These are phyloP conservation scores for Procavia capensis DNA, from an alignment of 2,113 vertebrate species.

Conservation along the genomic window DNA sequence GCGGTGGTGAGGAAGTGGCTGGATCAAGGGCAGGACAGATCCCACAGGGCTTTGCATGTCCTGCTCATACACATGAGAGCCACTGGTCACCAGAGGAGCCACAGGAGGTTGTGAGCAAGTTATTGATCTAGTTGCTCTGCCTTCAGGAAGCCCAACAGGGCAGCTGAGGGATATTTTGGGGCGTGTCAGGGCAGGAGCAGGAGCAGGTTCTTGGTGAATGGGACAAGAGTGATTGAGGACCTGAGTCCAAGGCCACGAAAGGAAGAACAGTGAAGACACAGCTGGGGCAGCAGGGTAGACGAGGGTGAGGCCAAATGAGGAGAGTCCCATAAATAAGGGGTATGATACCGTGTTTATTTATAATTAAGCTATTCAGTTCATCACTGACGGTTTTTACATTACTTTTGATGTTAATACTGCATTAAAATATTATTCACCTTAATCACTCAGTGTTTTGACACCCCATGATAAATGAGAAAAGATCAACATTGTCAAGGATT, in stretches of 20 bases:
- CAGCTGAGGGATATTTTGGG: neutral
- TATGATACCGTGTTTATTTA: neutral
- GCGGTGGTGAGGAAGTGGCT: accelerated
- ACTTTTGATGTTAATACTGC: neutral
- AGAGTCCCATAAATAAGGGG: accelerated
- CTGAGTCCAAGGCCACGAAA: too few relatives aligned
- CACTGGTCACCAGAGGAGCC: neutral
- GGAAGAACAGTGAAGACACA: neutral
- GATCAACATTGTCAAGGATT: too few relatives aligned
- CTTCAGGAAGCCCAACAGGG: neutral
- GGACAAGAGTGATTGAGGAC: neutral
- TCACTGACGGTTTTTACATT: neutral
- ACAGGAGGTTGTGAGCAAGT: neutral
- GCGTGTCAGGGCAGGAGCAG: neutral
- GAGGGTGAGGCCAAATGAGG: neutral
- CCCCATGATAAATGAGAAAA: too few relatives aligned
- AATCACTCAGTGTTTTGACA: neutral
- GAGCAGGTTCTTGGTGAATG: neutral
- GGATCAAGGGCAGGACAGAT: neutral
- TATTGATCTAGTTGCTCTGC: neutral
- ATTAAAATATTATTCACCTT: neutral
- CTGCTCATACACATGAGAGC: too few relatives aligned
- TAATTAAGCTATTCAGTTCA: neutral
- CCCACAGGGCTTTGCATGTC: neutral
- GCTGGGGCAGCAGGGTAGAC: neutral